A percentile compares a stretch with the other conserved stretches of the same genome.
Evolutionary conservation across 2,797 vertebrate species (phyloP).

Genomic region (Forpus xanthops): DNA sequence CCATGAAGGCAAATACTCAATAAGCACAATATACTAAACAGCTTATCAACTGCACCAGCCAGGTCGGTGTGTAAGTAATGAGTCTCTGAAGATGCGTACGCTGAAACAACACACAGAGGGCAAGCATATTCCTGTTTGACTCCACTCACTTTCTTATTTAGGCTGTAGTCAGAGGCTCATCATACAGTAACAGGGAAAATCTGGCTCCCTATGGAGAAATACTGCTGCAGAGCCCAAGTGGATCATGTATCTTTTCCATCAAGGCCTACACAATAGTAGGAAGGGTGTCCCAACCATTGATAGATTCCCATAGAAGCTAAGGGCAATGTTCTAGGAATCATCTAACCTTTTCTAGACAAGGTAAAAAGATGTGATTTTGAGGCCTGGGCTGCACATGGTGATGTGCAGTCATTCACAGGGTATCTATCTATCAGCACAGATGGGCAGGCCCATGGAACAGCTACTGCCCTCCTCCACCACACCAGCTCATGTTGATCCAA

Average conservation of each 20-base stretch:
- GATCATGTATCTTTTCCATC: not conserved
- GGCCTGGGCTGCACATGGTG: not conserved
- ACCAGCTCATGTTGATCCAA: not conserved
- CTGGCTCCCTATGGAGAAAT: not conserved
- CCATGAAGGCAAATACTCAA: not conserved
- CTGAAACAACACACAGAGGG: not conserved
- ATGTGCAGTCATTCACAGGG: not conserved
- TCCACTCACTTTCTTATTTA: not conserved
- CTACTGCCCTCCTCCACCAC: not conserved
- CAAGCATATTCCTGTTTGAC: not conserved
- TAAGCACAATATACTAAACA: not conserved
- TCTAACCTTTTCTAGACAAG: not conserved
- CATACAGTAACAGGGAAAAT: not conserved
- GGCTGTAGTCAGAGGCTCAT: not conserved
- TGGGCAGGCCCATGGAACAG: not conserved
- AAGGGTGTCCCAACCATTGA: not conserved
- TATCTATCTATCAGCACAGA: not conserved
- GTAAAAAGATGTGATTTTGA: not conserved
- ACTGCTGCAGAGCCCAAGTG: not conserved
- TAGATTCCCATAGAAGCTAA: not conserved
- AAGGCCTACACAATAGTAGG: not conserved
- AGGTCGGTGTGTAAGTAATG: not conserved
- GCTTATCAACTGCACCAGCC: not conserved
- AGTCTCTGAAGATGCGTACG: not conserved
- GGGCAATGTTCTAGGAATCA: fast-evolving